Evolutionary conservation across 2,888 invertebrate species (phyloP), one percentile per base, ranked within the genome.

Genomic region (Branchipolynoe longqiensis): DNA sequence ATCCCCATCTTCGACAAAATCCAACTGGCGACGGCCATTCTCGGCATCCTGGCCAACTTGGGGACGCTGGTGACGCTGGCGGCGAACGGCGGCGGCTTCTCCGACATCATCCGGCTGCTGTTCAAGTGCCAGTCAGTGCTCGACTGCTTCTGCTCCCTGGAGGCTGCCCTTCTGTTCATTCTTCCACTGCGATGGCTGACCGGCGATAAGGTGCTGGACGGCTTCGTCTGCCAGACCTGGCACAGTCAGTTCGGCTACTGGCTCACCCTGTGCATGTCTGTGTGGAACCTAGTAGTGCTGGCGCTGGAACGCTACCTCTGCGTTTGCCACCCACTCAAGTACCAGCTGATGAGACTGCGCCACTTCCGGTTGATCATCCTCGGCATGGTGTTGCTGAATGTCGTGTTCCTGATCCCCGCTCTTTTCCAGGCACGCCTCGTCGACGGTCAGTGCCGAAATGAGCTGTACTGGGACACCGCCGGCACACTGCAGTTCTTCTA

Each of bases 51-150:
- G 4, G 22, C 8, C 33, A 64, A 64, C 64, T 33, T 64, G 2
- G 28, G 12, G 1, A 64, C 64, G 6, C 33, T 64, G 64, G 33
- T 64, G 8, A 64, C 64, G 31, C 33, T 64, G 2, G 22, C 8
- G 8, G 33, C 8, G 31, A 64, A 64, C n/a, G 64, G 64, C n/a
- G 64, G 33, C 4, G 64, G 33, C 33, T 64, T 58, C 58, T 58
- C 58, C 4, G 58, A n/a, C 4, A 58, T 58, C 58, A 58, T 58
- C 58, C 25, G 58, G 6, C 4, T 25, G 64, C 33, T 64, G 31
- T 64, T 64, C 8, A 28, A 64, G 64, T 64, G 33, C 33, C 64
- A 64, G 64, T 64, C 64, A 8, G 64, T 64, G 64, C 31, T 64
- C 12, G 64, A 64, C 64, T 64, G 64, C 64, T 33, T 64, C 8